Conservation (phyloP, 2,113 vertebrate species). For the Rhipidura dahli region DNA sequence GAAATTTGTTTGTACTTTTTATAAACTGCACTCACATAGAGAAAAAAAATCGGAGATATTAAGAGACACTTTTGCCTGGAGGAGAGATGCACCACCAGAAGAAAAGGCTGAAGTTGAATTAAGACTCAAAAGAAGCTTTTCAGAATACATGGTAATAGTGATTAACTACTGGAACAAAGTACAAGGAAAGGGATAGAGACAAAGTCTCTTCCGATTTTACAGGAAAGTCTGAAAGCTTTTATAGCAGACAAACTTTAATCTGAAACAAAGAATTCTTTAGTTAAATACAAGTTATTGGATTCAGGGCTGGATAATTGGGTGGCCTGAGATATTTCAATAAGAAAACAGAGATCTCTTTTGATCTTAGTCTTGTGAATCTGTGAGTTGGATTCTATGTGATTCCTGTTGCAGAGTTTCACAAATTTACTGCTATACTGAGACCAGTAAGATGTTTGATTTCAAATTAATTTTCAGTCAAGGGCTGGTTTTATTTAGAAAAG, state of each 20-base stretch:
- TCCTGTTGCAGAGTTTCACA: background rate
- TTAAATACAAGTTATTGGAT: background rate
- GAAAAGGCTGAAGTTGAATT: background rate
- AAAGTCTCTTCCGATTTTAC: conserved; percentile 32
- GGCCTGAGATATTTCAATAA: background rate
- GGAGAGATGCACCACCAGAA: background rate
- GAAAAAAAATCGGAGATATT: background rate
- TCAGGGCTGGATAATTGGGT: background rate
- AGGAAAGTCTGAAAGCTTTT: background rate
- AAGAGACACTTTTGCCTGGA: background rate
- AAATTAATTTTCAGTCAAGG: background rate
- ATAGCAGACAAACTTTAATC: conserved; percentile 7
- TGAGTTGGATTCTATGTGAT: background rate
- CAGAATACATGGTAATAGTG: conserved; percentile 7
- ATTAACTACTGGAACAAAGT: conserved; percentile 17
- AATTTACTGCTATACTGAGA: background rate
- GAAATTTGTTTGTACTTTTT: background rate
- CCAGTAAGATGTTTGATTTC: fast-evolving
- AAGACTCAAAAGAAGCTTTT: conserved; percentile 34
- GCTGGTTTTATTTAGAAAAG: background rate
- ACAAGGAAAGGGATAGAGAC: background rate
- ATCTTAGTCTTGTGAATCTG: background rate
- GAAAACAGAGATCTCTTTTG: background rate
- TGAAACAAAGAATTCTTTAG: conserved; percentile 31
- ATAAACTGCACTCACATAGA: background rate